Evolutionary conservation across 2,888 invertebrate species (phyloP), one percentile per base, ranked within the genome.

Genomic region (Cyaniris semiargus): DNA sequence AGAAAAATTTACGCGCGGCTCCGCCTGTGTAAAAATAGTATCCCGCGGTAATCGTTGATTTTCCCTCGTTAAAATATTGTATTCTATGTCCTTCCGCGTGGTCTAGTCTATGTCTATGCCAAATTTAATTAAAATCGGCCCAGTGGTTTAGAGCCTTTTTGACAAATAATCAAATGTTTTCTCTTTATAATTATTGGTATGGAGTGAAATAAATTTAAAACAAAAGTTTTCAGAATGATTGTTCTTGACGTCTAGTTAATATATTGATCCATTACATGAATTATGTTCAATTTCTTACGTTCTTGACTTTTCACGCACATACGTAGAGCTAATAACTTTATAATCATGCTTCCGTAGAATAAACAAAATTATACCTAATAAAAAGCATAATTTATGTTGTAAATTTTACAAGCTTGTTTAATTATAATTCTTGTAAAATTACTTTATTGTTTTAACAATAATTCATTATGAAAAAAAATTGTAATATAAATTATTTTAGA

Each of bases 281-380:
- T 53, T 15, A 18, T 18, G 4, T 53, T 18, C 18, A 53, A 18
- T 53, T 18, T 18, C 18, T 21, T 21, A 66, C 13, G 27, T 23
- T 3, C 66, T 31, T 31, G 66, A 66, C 66, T 66, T 66, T 66
- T 66, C 66, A 66, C 66, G 66, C 27, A 66, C 66, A 31, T 27
- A 23, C 60, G 58, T 21, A 8, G 18, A 23, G 60, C 15, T 66
- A 66, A 27, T 66, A 66, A 66, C 66, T 66, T 66, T 66, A 66
- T 31, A 66, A 66, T 66, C 27, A 18, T 6, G 1, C 27, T 66
- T 66, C 15, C 15, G 27, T 66, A 27, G 31, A 66, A 66, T 15
- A 66, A 66, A 66, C 66, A 66, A 31, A 66, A 31, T 66, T 27
- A 31, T 66, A 66, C 66, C 6, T 31, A 31, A 66, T 66, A 31